A percentile compares a stretch with the other conserved stretches of the same genome.
Conservation (phyloP, 2,797 vertebrate genomes). For the Pelobates cultripes region DNA sequence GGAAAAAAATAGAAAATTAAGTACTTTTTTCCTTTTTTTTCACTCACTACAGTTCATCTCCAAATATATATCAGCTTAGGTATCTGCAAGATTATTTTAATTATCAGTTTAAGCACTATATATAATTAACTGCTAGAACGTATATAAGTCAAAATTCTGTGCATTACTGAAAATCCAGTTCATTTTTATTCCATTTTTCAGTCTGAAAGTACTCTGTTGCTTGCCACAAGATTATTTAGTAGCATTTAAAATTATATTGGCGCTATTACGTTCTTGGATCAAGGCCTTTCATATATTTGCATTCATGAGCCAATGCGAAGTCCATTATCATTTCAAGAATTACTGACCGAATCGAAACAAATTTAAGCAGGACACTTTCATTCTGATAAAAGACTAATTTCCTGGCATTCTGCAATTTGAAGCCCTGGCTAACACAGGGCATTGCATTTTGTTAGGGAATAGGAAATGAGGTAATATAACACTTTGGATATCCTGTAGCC, state of each 20-base stretch:
- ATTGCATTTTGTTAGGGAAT: slow-evolving; percentile 50
- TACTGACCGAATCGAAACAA: slow-evolving; percentile 43
- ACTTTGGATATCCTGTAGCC: not conserved
- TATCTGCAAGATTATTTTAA: slow-evolving; percentile 63
- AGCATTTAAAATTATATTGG: slow-evolving; percentile 66
- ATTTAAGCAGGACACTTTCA: slow-evolving; percentile 43
- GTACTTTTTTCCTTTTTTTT: slow-evolving; percentile 18
- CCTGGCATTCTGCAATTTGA: slow-evolving; percentile 27
- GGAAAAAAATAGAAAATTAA: slow-evolving; percentile 20
- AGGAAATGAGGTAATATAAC: slow-evolving; percentile 15
- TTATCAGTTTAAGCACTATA: slow-evolving; percentile 62
- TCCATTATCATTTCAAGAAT: slow-evolving; percentile 56
- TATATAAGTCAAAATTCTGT: slow-evolving; percentile 61
- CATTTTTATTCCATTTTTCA: slow-evolving; percentile 66
- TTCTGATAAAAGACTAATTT: slow-evolving; percentile 21
- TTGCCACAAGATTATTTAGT: slow-evolving; percentile 65
- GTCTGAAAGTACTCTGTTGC: slow-evolving; percentile 62
- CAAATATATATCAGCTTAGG: slow-evolving; percentile 40
- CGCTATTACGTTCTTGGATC: slow-evolving; percentile 59
- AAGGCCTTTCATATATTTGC: slow-evolving; percentile 57
- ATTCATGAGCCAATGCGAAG: slow-evolving; percentile 57
- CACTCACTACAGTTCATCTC: slow-evolving; percentile 20
- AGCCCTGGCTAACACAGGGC: slow-evolving; percentile 49
- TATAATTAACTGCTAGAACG: slow-evolving; percentile 64
- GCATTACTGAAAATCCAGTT: slow-evolving; percentile 63